Evolutionary conservation across 64 coral and sea anemone species (phyloP), one percentile per base, ranked within the genome.

Genomic region (Actinia tenebrosa): DNA sequence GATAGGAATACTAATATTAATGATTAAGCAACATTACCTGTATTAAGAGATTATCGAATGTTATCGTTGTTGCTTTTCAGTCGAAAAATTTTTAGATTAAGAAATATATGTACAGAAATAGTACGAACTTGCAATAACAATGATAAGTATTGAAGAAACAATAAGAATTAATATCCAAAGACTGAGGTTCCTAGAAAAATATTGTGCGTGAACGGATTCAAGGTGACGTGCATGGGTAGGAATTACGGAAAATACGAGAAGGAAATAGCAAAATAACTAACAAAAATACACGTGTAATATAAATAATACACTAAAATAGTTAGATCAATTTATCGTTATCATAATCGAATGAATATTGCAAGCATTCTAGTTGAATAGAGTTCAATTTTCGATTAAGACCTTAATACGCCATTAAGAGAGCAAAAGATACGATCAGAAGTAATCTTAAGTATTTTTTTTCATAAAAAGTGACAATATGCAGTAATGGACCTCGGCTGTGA

Each of bases 191-290:
- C 26, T 42, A 42, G 26, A 75, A 42, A 75, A 75, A 10, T 3
- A 14, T 30, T 75, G 26, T 30, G 25, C 69, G 27, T 75, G n/a
- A 75, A 42, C 7, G 37, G 10, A 75, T 1, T 4, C n/a, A 14
- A 75, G 69, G n/a, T 75, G 69, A 75, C 69, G 69, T 75, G 27
- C 26, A 3, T 75, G 69, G 42, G 26, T 14, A 11, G 69, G 2
- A 75, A 66, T 66, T 9, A 42, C n/a, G 25, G 69, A 75, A 25
- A 75, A 75, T 30, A 75, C 69, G 69, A 75, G 69, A 75, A 75
- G 69, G 69, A 75, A 75, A 75, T 27, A 14, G 10, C 69, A 15
- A 30, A 75, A 42, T 42, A 30, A 10, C 56, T 42, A 14, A 37
- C 69, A 9, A 75, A 14, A 75, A 75, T 42, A 2, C 26, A 42